These are phyloP conservation scores for Pandemis cinnamomeana DNA, from an alignment of 2,888 invertebrate genomes.

Conservation along the genomic window DNA sequence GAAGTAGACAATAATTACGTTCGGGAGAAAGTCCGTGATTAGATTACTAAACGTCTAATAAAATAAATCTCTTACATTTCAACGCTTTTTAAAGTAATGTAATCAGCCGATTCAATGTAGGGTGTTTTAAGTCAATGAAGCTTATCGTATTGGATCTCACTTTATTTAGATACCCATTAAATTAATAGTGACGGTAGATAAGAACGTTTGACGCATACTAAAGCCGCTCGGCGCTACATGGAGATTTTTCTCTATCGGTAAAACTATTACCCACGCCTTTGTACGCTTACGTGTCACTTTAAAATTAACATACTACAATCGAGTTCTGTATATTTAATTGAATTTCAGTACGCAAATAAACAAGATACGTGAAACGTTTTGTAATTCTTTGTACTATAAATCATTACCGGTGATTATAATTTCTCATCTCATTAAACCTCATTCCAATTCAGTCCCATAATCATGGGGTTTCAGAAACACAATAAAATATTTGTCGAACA, in stretches of 20 bases:
- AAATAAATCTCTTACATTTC: constrained; percentile 68
- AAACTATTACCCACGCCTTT: constrained; percentile 16
- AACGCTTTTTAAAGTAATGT: constrained; percentile 69
- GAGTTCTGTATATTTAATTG: background rate
- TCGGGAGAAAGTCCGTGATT: constrained; percentile 49
- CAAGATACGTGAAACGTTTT: background rate
- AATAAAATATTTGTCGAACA: constrained; percentile 71
- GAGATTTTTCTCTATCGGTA: constrained; percentile 31
- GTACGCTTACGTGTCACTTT: constrained; percentile 8
- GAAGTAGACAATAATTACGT: constrained; percentile 42
- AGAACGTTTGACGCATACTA: constrained; percentile 72
- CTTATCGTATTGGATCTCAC: constrained; percentile 81
- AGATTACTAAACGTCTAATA: constrained; percentile 47
- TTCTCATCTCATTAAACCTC: constrained; percentile 43
- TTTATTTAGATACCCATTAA: constrained; percentile 82
- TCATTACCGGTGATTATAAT: constrained; percentile 35
- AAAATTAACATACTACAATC: constrained; percentile 20
- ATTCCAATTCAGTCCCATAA: constrained; percentile 50
- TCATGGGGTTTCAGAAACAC: constrained; percentile 64
- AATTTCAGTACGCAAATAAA: constrained; percentile 8
- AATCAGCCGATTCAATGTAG: constrained; percentile 70
- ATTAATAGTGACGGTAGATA: constrained; percentile 76
- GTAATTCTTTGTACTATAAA: constrained; percentile 13
- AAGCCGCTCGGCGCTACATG: constrained; percentile 53
- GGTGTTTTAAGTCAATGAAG: constrained; percentile 74